Evolutionary conservation across 2,113 vertebrate genomes (phyloP), one percentile per base, ranked within the genome.

Genomic region (Odontesthes bonariensis): DNA sequence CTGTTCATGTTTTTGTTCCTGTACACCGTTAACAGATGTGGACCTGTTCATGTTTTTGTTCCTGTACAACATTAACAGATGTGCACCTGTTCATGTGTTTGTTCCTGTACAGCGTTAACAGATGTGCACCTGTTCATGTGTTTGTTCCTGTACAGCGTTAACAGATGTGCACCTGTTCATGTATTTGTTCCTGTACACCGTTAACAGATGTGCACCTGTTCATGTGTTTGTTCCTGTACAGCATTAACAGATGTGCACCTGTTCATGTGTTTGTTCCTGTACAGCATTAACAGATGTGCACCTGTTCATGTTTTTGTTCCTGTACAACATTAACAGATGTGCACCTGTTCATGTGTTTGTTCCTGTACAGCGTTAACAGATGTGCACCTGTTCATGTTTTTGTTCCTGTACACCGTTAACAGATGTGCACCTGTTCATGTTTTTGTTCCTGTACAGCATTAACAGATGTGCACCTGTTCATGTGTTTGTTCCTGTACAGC

Each of bases 191-290:
- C 27, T 27, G 27, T 27, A 27, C 27, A 27, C 3, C 27, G 3
- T 27, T 27, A 27, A 27, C 27, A n/a, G n/a, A n/a, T n/a, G n/a
- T n/a, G 46, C 83, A 52, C 69, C 20, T 52, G 7, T 33, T 20
- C 1, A 55, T 19, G 22, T 14, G 10, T 33, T 4, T 38, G 10
- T 38, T 20, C 23, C 27, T 27, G 27, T 27, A 27, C 27, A 27
- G 1, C 27, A 27, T 27, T 27, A 27, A 27, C 27, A n/a, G n/a
- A n/a, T n/a, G n/a, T n/a, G 46, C 83, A 52, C 69, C 20, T 52
- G 7, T 33, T 20, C 1, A 55, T 19, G 22, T 14, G 10, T 33
- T 4, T 38, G 10, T 38, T 20, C 23, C 27, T 27, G 27, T 27
- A 27, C 27, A 27, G 1, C 27, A 27, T 27, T 27, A 27, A 27